These are phyloP conservation scores for Leptura quadrifasciata DNA, from an alignment of 2,888 invertebrate species.

Conservation along the genomic window DNA sequence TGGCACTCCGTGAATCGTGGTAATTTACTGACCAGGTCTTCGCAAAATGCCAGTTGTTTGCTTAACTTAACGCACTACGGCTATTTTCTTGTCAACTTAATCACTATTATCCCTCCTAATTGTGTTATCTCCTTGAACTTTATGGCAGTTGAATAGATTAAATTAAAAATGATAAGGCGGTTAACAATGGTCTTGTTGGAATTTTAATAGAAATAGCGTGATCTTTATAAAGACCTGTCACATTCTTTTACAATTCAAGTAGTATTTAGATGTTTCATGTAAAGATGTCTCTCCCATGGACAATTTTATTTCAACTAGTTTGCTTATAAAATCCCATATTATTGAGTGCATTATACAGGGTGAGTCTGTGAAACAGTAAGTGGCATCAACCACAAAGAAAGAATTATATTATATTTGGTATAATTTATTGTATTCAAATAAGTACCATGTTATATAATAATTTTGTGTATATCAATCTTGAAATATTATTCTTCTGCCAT, in stretches of 20 bases:
- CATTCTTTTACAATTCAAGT: neutral
- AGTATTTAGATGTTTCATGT: neutral
- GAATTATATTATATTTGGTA: too few relatives aligned
- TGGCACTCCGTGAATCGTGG: constrained; percentile 52
- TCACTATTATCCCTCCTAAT: constrained; percentile 20
- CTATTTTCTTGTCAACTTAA: constrained; percentile 37
- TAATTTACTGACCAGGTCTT: constrained; percentile 54
- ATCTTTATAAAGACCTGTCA: neutral
- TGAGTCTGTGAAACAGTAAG: too few relatives aligned
- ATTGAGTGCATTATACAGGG: too few relatives aligned
- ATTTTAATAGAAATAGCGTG: neutral
- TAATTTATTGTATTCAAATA: too few relatives aligned
- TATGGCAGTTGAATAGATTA: neutral
- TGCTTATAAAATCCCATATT: too few relatives aligned
- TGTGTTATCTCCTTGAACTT: constrained; percentile 23
- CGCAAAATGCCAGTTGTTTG: constrained; percentile 41
- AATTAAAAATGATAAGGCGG: constrained; percentile 6
- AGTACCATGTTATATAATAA: too few relatives aligned
- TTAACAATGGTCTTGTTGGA: neutral
- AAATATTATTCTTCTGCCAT: too few relatives aligned
- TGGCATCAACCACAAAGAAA: too few relatives aligned
- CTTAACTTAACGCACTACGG: constrained; percentile 39
- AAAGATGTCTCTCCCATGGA: neutral
- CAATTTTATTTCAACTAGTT: too few relatives aligned
- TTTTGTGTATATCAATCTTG: too few relatives aligned